These are phyloP conservation scores for Diadromus collaris DNA, from an alignment of 2,888 invertebrate genomes.

Conservation along the genomic window DNA sequence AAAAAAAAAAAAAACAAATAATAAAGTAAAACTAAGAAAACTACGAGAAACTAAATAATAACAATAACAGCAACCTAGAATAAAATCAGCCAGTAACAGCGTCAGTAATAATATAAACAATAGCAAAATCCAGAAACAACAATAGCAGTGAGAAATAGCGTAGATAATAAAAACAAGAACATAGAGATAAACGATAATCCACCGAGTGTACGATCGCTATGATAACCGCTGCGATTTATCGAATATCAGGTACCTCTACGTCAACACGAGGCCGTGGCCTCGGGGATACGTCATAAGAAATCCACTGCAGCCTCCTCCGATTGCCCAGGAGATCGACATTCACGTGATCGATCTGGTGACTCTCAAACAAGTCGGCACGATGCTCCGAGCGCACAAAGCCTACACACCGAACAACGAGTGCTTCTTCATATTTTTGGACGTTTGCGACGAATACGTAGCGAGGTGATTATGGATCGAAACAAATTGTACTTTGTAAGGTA, in stretches of 20 bases:
- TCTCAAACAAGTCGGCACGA: slow-evolving; percentile 88
- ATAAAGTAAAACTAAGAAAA: no score
- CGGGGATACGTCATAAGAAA: slow-evolving; percentile 87
- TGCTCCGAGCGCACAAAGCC: slow-evolving; percentile 90
- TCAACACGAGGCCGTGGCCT: slow-evolving; percentile 92
- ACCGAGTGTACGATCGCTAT: not conserved
- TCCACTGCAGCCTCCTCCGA: slow-evolving; percentile 90
- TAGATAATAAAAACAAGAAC: not conserved
- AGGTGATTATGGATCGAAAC: slow-evolving; percentile 81
- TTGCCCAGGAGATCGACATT: slow-evolving; percentile 93
- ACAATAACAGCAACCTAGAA: no score
- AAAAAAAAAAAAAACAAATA: no score
- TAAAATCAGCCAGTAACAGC: no score
- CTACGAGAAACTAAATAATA: no score
- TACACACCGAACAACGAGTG: slow-evolving; percentile 93
- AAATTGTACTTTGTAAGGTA: not conserved
- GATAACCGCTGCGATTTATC: not conserved
- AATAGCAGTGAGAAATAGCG: not conserved
- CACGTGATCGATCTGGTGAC: slow-evolving; percentile 92
- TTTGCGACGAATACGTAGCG: slow-evolving; percentile 90
- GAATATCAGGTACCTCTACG: slow-evolving; percentile 86
- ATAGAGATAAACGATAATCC: not conserved
- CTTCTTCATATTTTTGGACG: slow-evolving; percentile 93
- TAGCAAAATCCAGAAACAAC: no score
- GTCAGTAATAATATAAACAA: no score